These are phyloP conservation scores for Ormyrus pomaceus DNA, from an alignment of 2,888 invertebrate genomes.

Conservation along the genomic window DNA sequence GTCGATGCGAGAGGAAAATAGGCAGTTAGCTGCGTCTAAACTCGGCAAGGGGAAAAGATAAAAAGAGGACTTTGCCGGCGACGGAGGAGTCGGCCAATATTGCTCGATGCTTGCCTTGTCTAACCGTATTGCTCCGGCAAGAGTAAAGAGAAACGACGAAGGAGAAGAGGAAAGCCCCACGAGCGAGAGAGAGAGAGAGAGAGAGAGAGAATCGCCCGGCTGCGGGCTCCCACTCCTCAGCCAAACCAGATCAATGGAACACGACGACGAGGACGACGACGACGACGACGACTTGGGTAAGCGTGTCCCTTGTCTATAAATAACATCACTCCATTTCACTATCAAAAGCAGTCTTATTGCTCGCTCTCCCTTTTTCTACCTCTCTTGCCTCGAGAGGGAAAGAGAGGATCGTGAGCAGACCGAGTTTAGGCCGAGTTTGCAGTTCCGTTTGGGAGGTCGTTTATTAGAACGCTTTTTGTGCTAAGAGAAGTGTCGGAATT, in stretches of 20 bases:
- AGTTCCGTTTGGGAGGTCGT: too few species aligned
- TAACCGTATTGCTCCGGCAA: slow-evolving; percentile 71
- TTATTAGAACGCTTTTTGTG: too few species aligned
- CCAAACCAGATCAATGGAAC: slow-evolving; percentile 67
- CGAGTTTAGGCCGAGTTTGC: too few species aligned
- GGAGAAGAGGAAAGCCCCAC: not conserved
- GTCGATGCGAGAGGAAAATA: not conserved
- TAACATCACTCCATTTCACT: slow-evolving; percentile 47
- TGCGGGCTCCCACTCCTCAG: slow-evolving; percentile 3
- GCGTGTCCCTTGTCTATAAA: slow-evolving; percentile 44
- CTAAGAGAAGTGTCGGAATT: too few species aligned
- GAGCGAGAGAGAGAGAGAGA: slow-evolving; percentile 6
- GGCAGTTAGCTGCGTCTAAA: too few species aligned
- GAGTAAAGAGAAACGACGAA: slow-evolving; percentile 65
- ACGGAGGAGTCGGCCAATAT: slow-evolving; percentile 65
- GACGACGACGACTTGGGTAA: not conserved
- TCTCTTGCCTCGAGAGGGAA: too few species aligned
- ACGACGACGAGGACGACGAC: not conserved
- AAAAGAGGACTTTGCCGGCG: slow-evolving; percentile 41
- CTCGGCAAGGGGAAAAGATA: slow-evolving; percentile 58
- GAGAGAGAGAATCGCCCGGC: not conserved
- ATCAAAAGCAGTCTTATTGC: slow-evolving; percentile 42
- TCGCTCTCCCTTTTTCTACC: slow-evolving; percentile 10
- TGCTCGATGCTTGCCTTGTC: slow-evolving; percentile 66
- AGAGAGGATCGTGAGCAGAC: too few species aligned